Conservation (phyloP, 1,140 invertebrate species). For the Monomorium pharaonis region DNA sequence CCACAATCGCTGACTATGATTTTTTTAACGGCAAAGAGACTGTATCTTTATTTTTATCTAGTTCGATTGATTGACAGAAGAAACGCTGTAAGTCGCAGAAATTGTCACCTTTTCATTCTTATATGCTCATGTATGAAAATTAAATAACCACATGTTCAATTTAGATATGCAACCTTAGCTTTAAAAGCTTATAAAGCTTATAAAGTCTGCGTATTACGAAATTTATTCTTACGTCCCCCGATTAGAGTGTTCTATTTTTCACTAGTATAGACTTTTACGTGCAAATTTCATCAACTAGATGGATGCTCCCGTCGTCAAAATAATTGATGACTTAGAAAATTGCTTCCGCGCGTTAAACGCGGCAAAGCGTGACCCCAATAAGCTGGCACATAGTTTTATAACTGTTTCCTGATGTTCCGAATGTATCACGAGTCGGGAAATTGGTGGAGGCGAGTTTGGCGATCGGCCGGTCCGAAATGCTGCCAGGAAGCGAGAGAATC, state of each 20-base stretch:
- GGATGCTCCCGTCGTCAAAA: neutral
- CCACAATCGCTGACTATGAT: neutral
- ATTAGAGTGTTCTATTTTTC: neutral
- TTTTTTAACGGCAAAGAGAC: neutral
- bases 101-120: neutral
- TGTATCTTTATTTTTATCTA: conserved; percentile 12
- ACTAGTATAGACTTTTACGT: neutral
- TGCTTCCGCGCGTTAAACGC: conserved; percentile 44
- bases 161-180: neutral
- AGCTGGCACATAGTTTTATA: conserved; percentile 57
- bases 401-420: conserved; percentile 65
- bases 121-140: too few relatives aligned
- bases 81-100: neutral
- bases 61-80: neutral
- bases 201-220: neutral
- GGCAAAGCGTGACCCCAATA: conserved; percentile 55
- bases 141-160: neutral
- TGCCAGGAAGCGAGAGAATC: conserved; percentile 30
- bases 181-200: too few relatives aligned
- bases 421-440: conserved; percentile 55
- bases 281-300: conserved; percentile 41
- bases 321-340: conserved; percentile 66
- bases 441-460: conserved; percentile 45
- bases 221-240: neutral
- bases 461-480: conserved; percentile 29